Base-by-base conservation (phyloP, 2,888 invertebrate species). In the Dolomedes plantarius region DNA sequence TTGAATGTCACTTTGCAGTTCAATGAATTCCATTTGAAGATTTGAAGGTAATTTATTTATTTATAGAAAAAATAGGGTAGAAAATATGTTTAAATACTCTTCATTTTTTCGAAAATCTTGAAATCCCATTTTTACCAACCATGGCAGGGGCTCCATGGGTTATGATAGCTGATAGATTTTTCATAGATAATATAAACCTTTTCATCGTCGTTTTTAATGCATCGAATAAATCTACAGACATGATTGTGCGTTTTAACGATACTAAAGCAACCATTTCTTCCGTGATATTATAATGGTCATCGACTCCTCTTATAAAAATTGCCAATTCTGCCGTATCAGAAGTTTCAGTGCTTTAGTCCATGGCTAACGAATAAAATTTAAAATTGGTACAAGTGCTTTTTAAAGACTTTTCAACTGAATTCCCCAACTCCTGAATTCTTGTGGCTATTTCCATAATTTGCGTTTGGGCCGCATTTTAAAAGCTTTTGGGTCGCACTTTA, bases 21-120 rank as follows among this genome's bases (percentile, higher is more conserved):
- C 72, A 50, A 72, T 50, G 31, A 67, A 67, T 67, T 67, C 67
- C 67, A 67, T 67, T 67, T 31, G 56, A 72, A 56, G 31, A 72
- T 72, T 50, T 28, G 16, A 46, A 28, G 19, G 50, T 72, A n/a
- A n/a, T n/a, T n/a, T 29, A 41, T 69, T 69, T 39, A 23, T 69
- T n/a, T 69, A 69, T 6, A 69, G 19, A 6, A 27, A 69, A 41
- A 69, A 50, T 31, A 31, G 50, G 16, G 50, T 31, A 46, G 72
- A n/a, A 72, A 50, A 72, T 56, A 50, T 46, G n/a, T 72, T 50
- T 31, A 1, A 28, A 46, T 29, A 27, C 5, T 72, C 16, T 28
- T 50, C 16, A 29, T 50, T 72, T 56, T n/a, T 72, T 1, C 29
- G 28, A 31, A 50, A 36, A 68, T 68, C 32, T 68, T 68, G 32